phyloP scores from a whole-genome alignment of 2,797 vertebrate genomes.

The Notamacropus eugenii region DNA sequence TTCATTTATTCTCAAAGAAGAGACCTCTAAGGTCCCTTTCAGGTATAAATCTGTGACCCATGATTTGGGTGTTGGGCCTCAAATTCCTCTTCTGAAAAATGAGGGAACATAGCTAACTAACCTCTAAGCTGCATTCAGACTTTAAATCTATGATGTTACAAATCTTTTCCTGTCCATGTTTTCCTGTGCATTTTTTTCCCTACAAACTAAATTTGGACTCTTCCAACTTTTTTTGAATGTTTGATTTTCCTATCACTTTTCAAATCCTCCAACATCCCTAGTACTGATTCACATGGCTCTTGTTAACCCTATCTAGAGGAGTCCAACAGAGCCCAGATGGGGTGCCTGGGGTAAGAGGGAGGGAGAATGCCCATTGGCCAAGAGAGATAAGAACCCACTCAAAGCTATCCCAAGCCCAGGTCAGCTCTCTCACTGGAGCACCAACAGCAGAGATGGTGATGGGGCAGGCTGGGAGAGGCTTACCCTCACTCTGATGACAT shows the following conservation, averaged over 20 bases:
- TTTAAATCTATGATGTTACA: not conserved
- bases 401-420: not conserved
- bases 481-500: conserved; percentile 97
- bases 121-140: not conserved
- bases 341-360: not conserved
- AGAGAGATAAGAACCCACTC: not conserved
- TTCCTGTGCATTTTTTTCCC: not conserved
- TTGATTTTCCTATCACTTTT: not conserved
- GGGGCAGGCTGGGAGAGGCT: conserved; percentile 69
- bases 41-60: not conserved
- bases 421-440: not conserved
- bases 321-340: not conserved
- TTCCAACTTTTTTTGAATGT: not conserved
- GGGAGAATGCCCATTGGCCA: not conserved
- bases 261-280: not conserved
- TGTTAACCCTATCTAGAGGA: not conserved
- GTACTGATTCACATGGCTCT: not conserved
- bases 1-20: not conserved
- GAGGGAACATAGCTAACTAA: not conserved
- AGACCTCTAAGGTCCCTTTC: not conserved
- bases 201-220: not conserved
- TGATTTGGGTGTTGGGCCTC: not conserved
- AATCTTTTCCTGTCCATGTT: not conserved
- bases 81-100: not conserved
- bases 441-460: not conserved